Base-by-base conservation (phyloP, 2,888 invertebrate genomes). In the Fragum whitleyi region DNA sequence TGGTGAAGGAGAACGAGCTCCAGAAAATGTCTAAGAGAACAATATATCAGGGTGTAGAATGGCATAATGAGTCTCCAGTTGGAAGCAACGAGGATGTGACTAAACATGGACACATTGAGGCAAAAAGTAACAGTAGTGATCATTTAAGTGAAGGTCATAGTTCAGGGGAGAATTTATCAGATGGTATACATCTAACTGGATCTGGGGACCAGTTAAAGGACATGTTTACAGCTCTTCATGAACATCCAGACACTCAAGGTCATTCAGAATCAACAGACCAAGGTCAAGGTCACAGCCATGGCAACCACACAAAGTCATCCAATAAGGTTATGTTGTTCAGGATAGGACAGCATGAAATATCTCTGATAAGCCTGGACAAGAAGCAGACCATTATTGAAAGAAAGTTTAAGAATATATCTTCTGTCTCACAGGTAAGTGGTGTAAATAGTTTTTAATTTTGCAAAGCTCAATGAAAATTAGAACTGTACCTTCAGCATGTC, bases 261-360 rank as follows among this genome's bases (percentile, higher is more conserved):
- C 65, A 42, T 23, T 65, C 23, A 21, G 65, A 65, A 0, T 11
- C 23, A 67, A 36, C 59, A 29, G 19, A 32, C 7, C 65, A 73
- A 68, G 81, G 82, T 75, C 72, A 79, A 42, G 62, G 29, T 67
- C 79, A 81, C 2, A 72, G 59, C 21, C 79, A 83, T 78, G 83
- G 81, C 57, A 74, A 77, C 29, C 86, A 79, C 69, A 51, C 29
- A 28, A 83, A 55, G 65, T 72, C 81, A 39, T 73, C 83, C 14
- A 90, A 98, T 94, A 95, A 98, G 62, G 98, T 98, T 0, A 98
- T 99, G 98, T 96, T 99, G 53, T 96, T 98, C 65, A 94, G 97
- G 95, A 97, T 99, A 9, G 98, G 97, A 7, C 95, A 97, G 62
- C 96, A 96, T 29, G 98, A 98, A 93, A 95, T 99, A 16, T 96